Conservation (phyloP, 2,113 vertebrate species). For the Cebidichthys violaceus region DNA sequence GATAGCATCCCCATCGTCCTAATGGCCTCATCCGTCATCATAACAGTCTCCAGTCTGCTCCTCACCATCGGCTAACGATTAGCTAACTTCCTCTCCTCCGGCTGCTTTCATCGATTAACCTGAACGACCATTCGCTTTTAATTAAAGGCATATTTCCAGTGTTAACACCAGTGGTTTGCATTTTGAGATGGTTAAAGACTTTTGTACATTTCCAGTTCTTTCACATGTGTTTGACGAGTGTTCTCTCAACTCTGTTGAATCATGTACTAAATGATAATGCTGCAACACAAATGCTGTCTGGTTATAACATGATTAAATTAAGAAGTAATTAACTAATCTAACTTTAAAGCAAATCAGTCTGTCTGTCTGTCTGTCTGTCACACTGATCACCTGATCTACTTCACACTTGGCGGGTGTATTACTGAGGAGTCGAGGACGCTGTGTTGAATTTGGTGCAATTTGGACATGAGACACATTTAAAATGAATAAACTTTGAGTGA, state of each 20-base stretch:
- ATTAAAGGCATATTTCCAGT: slow-evolving; percentile 4
- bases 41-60: slow-evolving; percentile 11
- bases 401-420: too few relatives aligned
- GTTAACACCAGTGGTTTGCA: not conserved
- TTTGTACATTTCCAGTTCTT: not conserved
- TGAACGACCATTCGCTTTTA: slow-evolving; percentile 12
- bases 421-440: too few relatives aligned
- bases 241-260: not conserved
- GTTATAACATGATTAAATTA: too few relatives aligned
- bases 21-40: slow-evolving; percentile 41
- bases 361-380: too few relatives aligned
- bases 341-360: too few relatives aligned
- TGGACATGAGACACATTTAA: too few relatives aligned
- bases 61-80: slow-evolving; percentile 11
- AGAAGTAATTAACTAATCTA: too few relatives aligned
- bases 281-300: too few relatives aligned
- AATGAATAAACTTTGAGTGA: too few relatives aligned
- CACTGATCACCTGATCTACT: too few relatives aligned
- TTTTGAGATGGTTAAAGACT: not conserved
- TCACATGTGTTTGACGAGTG: not conserved
- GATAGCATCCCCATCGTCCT: not conserved
- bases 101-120: slow-evolving; percentile 29
- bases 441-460: too few relatives aligned
- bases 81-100: slow-evolving; percentile 18
- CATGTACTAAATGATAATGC: too few relatives aligned